Evolutionary conservation across 1,140 invertebrate species (phyloP), one percentile per base, ranked within the genome.

Genomic region (Campoletis sonorensis): DNA sequence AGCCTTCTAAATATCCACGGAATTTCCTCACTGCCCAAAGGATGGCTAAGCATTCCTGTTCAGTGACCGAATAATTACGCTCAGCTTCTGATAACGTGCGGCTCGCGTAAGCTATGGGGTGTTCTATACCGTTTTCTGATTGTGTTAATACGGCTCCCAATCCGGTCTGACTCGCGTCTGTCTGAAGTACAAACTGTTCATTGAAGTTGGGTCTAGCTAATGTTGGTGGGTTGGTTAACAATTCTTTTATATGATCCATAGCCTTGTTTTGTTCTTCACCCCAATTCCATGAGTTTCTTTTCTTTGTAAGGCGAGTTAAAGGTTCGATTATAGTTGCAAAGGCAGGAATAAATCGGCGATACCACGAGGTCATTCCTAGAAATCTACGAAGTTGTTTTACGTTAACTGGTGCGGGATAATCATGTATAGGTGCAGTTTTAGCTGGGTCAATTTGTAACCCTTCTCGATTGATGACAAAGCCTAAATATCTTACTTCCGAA

Each of bases 1-100:
- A 61, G n/a, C 58, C 58, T 8, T 61, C 58, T 16, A n/a, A n/a
- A 61, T 61, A 61, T 16, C 58, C 16, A n/a, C 58, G 58, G 23
- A 21, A 61, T 21, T 61, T 21, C 7, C 1, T n/a, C 0, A 61
- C 21, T 2, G 86, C 87, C 80, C 84, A 87, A 10, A 92, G 33
- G 10, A 92, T 79, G 8, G 89, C 91, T 27, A 93, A 81, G 70
- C 85, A 87, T 86, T 93, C 92, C 68, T 82, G 82, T 84, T 93
- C 89, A 0, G 88, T 91, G 0, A 84, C 84, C 0, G 83, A 70
- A 79, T 89, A 93, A 7, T 45, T 33, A 21, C 67, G 40, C 33
- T 83, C 61, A 0, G 51, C 13, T 49, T 37, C 72, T 15, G 75
- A 75, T 27, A 23, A 16, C 23, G 16, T 79, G n/a, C 91, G 58